Conservation (phyloP, 1,140 invertebrate genomes). For the Drosophila littoralis region DNA sequence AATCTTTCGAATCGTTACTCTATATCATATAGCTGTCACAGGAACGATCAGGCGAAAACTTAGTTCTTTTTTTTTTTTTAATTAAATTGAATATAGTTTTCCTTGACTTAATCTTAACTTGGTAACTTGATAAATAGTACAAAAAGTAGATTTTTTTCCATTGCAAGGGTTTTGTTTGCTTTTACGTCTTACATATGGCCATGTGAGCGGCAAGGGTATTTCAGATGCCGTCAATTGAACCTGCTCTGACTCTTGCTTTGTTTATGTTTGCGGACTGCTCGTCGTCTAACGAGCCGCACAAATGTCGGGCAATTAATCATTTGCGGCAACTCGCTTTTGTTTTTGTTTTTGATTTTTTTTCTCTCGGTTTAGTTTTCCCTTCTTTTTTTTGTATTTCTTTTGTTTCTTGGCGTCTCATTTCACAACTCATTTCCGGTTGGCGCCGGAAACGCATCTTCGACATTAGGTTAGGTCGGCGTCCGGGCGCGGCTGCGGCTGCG, state of each 20-base stretch:
- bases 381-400: slow-evolving; percentile 1
- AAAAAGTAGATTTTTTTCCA: no score
- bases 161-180: no score
- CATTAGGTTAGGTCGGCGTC: slow-evolving; percentile 43
- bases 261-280: slow-evolving; percentile 33
- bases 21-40: neutral
- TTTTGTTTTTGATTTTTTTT: slow-evolving; percentile 4
- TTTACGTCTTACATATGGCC: no score
- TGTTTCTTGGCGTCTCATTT: slow-evolving; percentile 50
- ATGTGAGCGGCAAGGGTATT: neutral
- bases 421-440: slow-evolving; percentile 57
- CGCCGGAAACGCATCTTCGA: slow-evolving; percentile 60
- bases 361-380: slow-evolving; percentile 1
- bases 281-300: slow-evolving; percentile 53
- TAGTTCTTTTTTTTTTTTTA: no score
- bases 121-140: no score
- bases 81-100: no score
- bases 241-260: slow-evolving; percentile 23
- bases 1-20: neutral
- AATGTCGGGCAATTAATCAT: slow-evolving; percentile 60
- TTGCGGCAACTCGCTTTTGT: slow-evolving; percentile 23
- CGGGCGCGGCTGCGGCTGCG: slow-evolving; percentile 19
- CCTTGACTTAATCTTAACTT: no score
- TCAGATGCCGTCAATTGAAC: neutral
- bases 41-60: neutral